Percentiles rank a stretch among this genome's conserved stretches.
Conservation (phyloP, 2,113 vertebrate species). For the Dipodomys spectabilis region DNA sequence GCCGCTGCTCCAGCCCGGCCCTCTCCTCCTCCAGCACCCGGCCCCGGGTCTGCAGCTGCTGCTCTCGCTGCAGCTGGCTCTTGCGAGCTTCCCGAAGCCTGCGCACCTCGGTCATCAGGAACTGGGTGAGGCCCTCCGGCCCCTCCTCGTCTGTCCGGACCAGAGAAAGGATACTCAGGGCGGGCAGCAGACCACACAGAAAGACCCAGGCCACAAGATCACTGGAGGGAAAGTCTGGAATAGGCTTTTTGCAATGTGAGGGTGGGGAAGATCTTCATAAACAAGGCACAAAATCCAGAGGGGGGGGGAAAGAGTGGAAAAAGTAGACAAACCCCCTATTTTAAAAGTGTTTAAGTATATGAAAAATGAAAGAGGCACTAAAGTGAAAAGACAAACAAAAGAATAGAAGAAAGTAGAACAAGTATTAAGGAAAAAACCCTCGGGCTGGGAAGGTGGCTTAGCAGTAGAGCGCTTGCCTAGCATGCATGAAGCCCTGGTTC, state of each 20-base stretch:
- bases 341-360: not conserved
- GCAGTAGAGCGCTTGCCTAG: no score
- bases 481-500: no score
- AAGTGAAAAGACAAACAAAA: not conserved
- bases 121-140: conserved; percentile 96
- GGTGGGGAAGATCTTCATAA: not conserved
- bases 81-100: conserved; percentile 93
- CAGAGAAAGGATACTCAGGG: not conserved
- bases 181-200: no score
- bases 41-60: conserved; percentile 92
- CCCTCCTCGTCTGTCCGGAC: conserved; percentile 92
- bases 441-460: no score
- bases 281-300: not conserved
- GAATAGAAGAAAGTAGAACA: not conserved
- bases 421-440: no score
- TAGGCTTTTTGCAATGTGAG: not conserved
- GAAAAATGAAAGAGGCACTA: not conserved
- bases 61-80: conserved; percentile 90
- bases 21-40: conserved; percentile 92
- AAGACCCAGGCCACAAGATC: not conserved
- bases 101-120: conserved; percentile 95
- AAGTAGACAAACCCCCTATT: not conserved
- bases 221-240: not conserved
- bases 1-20: conserved; percentile 87
- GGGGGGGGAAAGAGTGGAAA: not conserved